phyloP scores from a whole-genome alignment of 2,888 invertebrate species.

The Ellobium chinense region DNA sequence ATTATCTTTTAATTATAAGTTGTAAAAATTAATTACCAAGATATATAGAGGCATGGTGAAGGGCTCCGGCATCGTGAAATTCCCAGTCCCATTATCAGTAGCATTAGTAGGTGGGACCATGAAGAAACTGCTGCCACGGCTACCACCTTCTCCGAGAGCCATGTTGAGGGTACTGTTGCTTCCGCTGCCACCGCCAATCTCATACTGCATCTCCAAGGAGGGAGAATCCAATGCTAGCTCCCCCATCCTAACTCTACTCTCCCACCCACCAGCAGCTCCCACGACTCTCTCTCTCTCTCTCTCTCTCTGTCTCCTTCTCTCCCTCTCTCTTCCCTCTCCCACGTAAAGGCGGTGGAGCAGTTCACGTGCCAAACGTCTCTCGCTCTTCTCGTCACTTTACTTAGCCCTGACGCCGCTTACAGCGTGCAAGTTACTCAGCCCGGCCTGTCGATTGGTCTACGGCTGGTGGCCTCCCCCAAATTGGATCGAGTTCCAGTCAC shows the following conservation, averaged over 20 bases:
- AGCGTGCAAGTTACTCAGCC: too few species aligned
- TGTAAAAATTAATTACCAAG: background rate
- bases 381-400: too few species aligned
- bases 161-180: background rate
- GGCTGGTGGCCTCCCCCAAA: too few species aligned
- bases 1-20: background rate
- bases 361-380: too few species aligned
- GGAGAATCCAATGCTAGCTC: background rate
- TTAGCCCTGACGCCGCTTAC: too few species aligned
- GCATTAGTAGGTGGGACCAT: background rate
- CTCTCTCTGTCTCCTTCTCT: background rate
- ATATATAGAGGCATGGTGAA: constrained; percentile 22
- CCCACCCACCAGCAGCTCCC: too few species aligned
- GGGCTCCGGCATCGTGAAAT: background rate
- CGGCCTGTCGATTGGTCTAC: too few species aligned
- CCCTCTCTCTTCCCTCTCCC: background rate
- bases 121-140: background rate
- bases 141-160: background rate
- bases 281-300: background rate
- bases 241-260: background rate
- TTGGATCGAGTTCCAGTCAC: too few species aligned
- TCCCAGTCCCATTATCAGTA: background rate
- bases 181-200: background rate
- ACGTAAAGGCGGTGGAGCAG: too few species aligned
- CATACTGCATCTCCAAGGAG: background rate